Percentiles rank a stretch among this genome's conserved stretches.
Conservation (phyloP, 2,113 vertebrate genomes). For the Anser cygnoides region DNA sequence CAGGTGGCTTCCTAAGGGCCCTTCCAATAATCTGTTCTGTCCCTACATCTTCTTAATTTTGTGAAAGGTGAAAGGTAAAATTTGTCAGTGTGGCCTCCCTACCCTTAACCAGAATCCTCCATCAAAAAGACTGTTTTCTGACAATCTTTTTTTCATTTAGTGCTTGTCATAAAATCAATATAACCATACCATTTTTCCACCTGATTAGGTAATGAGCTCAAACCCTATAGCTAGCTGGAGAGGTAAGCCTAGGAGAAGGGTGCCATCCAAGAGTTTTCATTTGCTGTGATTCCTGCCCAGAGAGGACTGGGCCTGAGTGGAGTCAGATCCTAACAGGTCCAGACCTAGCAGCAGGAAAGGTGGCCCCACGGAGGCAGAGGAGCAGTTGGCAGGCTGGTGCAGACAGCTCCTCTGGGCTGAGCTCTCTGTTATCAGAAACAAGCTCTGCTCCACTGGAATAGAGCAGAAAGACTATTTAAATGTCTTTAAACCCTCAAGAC, state of each 20-base stretch:
- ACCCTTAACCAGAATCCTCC: background rate
- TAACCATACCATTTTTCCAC: background rate
- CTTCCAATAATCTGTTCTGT: background rate
- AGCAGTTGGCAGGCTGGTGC: too few species aligned
- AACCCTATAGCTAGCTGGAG: background rate
- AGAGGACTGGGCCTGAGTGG: background rate
- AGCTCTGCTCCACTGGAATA: background rate
- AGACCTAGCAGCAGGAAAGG: background rate
- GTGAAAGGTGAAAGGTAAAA: background rate
- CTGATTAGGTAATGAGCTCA: background rate
- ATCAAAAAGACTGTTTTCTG: background rate
- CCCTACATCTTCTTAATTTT: background rate
- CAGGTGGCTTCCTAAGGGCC: background rate
- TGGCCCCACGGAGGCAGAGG: accelerated
- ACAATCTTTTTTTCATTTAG: background rate
- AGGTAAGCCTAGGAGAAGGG: accelerated
- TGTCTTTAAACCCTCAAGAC: background rate
- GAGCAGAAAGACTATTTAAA: background rate
- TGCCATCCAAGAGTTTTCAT: background rate
- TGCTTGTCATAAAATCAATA: background rate
- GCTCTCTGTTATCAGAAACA: accelerated
- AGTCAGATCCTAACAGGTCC: background rate
- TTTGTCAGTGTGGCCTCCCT: background rate
- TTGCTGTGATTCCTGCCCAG: background rate
- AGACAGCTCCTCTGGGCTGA: background rate